These are phyloP conservation scores for Aix galericulata DNA, from an alignment of 2,113 vertebrate genomes.

Conservation along the genomic window DNA sequence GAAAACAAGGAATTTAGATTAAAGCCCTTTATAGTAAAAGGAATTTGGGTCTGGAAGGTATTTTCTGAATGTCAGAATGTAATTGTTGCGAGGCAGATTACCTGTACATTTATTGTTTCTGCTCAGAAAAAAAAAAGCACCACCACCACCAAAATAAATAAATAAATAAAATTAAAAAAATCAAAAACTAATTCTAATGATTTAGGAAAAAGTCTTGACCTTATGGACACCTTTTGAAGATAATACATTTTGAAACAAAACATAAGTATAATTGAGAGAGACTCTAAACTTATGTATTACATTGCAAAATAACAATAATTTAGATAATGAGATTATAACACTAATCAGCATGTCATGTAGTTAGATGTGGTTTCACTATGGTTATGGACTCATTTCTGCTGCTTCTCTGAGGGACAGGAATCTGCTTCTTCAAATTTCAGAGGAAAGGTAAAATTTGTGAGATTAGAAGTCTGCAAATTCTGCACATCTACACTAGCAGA, in stretches of 20 bases:
- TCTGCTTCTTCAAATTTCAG: background rate
- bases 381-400: background rate
- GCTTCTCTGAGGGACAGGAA: background rate
- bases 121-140: background rate
- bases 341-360: background rate
- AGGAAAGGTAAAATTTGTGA: background rate
- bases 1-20: slow-evolving; percentile 36
- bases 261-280: background rate
- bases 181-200: background rate
- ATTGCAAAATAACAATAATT: background rate
- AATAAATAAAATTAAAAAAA: no score
- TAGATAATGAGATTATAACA: background rate
- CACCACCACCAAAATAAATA: no score
- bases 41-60: background rate
- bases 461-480: background rate
- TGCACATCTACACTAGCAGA: background rate
- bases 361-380: background rate
- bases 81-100: background rate
- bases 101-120: background rate
- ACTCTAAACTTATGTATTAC: background rate
- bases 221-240: background rate
- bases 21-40: slow-evolving; percentile 22
- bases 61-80: background rate
- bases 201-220: background rate
- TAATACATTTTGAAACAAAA: background rate